phyloP scores from a whole-genome alignment of 2,888 invertebrate genomes.

The Baccha elongata region DNA sequence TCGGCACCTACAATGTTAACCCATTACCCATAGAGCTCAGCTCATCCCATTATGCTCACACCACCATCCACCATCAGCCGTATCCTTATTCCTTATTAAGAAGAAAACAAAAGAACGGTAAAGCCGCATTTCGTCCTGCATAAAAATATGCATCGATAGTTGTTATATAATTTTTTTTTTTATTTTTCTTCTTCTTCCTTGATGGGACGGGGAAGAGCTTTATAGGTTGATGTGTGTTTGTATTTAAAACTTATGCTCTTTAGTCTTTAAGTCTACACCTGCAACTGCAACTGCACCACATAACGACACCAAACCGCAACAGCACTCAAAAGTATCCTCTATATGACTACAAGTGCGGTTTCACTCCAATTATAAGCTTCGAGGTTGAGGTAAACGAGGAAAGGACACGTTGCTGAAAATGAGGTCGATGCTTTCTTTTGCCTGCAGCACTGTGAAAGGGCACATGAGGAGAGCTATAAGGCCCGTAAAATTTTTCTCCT shows the following conservation, averaged over 20 bases:
- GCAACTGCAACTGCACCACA: slow-evolving; percentile 20
- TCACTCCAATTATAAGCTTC: slow-evolving; percentile 67
- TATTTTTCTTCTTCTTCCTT: background rate
- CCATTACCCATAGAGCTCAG: background rate
- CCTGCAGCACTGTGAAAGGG: slow-evolving; percentile 61
- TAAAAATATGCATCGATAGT: slow-evolving; percentile 39
- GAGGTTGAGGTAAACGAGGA: slow-evolving; percentile 52
- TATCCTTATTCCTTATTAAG: slow-evolving; percentile 10
- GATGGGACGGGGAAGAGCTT: slow-evolving; percentile 2
- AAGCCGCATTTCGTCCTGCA: slow-evolving; percentile 26
- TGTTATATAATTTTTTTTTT: background rate
- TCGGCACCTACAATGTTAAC: background rate
- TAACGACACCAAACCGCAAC: background rate
- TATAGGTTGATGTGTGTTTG: background rate
- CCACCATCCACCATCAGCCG: background rate
- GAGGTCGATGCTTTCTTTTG: slow-evolving; percentile 69
- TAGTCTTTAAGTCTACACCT: slow-evolving; percentile 39
- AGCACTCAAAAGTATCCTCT: slow-evolving; percentile 29
- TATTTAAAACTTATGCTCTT: slow-evolving; percentile 16
- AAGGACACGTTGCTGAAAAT: slow-evolving; percentile 63
- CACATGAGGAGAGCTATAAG: slow-evolving; percentile 40
- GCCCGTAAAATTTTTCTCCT: slow-evolving; percentile 52
- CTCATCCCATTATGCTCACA: background rate
- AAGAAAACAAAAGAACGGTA: slow-evolving; percentile 21
- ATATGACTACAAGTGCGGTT: slow-evolving; percentile 54